These are phyloP conservation scores for Podilymbus podiceps DNA, from an alignment of 2,113 vertebrate species.

Conservation along the genomic window DNA sequence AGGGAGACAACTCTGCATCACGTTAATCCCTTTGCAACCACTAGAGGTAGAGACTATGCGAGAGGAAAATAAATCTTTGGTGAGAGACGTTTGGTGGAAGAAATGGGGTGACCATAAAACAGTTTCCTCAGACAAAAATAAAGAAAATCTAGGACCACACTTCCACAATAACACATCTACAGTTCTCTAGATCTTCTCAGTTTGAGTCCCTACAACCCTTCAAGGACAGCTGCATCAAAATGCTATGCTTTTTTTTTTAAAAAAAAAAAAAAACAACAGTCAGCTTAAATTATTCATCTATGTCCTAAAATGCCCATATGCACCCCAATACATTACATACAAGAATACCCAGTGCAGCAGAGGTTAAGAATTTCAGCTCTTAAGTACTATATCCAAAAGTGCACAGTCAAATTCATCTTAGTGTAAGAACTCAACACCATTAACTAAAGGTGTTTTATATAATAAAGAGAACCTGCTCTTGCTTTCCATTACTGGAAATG, in stretches of 20 bases:
- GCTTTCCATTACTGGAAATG: neutral
- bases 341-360: neutral
- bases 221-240: neutral
- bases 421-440: neutral
- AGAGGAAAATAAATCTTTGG: constrained; percentile 18
- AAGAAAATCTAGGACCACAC: neutral
- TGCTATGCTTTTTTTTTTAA: neutral
- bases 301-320: neutral
- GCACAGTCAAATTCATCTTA: neutral
- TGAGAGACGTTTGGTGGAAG: neutral
- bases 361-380: neutral
- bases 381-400: neutral
- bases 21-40: neutral
- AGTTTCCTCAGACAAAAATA: neutral
- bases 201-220: neutral
- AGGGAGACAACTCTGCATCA: neutral
- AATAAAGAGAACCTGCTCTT: constrained; percentile 57
- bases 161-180: neutral
- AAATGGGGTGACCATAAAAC: neutral
- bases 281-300: neutral
- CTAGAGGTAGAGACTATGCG: neutral
- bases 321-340: neutral
- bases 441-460: neutral
- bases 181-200: neutral
- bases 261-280: neutral